phyloP scores from a whole-genome alignment of 2,797 vertebrate species.

The Myotis myotis region DNA sequence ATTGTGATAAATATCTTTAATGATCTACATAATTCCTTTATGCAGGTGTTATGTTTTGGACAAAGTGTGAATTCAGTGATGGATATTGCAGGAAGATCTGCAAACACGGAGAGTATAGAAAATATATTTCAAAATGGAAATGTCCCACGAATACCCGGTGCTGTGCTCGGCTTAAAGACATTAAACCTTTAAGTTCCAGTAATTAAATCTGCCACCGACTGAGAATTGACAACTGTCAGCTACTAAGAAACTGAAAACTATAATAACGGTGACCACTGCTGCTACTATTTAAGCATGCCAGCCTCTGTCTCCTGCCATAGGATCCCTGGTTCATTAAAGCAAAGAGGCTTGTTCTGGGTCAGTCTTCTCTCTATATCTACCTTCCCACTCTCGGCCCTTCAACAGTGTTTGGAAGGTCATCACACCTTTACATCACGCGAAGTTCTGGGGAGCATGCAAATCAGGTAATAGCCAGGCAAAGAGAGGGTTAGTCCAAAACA shows the following conservation, averaged over 20 bases:
- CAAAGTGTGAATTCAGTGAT: not conserved
- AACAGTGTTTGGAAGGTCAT: not conserved
- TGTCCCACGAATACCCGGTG: not conserved
- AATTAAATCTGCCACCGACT: not conserved
- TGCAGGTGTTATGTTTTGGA: not conserved
- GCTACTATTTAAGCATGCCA: not conserved
- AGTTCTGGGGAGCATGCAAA: not conserved
- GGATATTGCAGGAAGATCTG: slow-evolving; percentile 22
- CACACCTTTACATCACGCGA: not conserved
- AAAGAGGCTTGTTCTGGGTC: not conserved
- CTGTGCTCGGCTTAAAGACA: not conserved
- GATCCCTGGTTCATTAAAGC: slow-evolving; percentile 41
- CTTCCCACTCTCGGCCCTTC: not conserved
- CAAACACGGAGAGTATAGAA: accelerated
- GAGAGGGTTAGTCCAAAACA: not conserved
- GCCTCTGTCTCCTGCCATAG: not conserved
- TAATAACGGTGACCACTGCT: not conserved
- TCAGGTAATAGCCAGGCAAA: not conserved
- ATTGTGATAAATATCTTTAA: not conserved
- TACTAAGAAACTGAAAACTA: not conserved
- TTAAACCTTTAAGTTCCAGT: not conserved
- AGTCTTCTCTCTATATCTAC: not conserved
- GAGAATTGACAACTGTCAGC: not conserved
- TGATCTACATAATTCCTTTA: not conserved
- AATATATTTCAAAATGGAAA: accelerated